These are phyloP conservation scores for Papilio aristodemus DNA, from an alignment of 1,140 invertebrate genomes.

Conservation along the genomic window DNA sequence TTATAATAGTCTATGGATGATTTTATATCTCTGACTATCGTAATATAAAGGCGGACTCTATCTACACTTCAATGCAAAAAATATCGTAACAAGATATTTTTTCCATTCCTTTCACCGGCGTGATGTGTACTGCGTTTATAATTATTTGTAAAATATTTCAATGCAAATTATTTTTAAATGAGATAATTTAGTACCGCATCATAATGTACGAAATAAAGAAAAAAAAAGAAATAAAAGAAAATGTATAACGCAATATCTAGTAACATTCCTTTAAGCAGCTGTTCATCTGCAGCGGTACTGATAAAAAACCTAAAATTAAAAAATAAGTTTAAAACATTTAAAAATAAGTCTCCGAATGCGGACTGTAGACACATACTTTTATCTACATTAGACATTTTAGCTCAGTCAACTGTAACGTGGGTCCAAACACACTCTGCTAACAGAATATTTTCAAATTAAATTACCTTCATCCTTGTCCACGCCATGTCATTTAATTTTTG, in stretches of 20 bases:
- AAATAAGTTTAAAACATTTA: too few relatives aligned
- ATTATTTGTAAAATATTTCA: too few relatives aligned
- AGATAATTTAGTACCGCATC: too few relatives aligned
- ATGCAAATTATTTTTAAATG: too few relatives aligned
- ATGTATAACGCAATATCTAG: too few relatives aligned
- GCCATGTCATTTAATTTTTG: background rate
- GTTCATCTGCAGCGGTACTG: background rate
- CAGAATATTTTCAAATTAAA: background rate
- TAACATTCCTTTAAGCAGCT: too few relatives aligned
- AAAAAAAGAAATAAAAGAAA: background rate
- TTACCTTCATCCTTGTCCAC: background rate
- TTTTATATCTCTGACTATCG: conserved; percentile 4
- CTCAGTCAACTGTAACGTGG: background rate
- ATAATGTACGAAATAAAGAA: too few relatives aligned
- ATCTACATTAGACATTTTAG: background rate
- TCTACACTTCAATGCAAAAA: background rate
- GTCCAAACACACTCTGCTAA: background rate
- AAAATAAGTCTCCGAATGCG: too few relatives aligned
- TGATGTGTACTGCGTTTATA: too few relatives aligned
- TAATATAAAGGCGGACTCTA: background rate
- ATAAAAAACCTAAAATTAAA: background rate
- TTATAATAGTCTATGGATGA: conserved; percentile 28
- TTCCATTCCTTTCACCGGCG: background rate
- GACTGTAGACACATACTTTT: background rate
- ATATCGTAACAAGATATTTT: too few relatives aligned